phyloP scores from a whole-genome alignment of 2,797 vertebrate species.

The Schizopygopsis pylzovi region DNA sequence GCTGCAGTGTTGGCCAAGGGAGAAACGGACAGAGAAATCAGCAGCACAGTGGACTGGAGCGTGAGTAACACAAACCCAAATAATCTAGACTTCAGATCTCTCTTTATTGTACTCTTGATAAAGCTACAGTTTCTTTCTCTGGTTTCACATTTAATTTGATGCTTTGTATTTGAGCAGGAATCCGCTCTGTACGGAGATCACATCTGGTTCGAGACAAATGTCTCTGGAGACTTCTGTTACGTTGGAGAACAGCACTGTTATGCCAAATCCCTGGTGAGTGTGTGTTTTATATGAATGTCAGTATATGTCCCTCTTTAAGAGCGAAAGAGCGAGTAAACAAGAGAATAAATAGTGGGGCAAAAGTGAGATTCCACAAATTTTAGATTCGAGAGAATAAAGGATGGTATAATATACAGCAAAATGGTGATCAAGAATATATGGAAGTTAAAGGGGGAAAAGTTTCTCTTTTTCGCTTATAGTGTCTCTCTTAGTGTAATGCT shows the following conservation, averaged over 20 bases:
- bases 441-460: not conserved
- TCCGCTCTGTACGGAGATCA: conserved; percentile 90
- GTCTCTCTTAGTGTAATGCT: not conserved
- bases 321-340: not conserved
- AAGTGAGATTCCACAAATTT: not conserved
- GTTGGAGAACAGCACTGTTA: conserved; percentile 93
- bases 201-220: conserved; percentile 94
- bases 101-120: not conserved
- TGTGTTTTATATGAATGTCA: conserved; percentile 37
- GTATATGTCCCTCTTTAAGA: not conserved
- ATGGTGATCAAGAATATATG: not conserved
- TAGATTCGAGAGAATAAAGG: not conserved
- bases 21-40: conserved; percentile 83
- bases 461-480: not conserved
- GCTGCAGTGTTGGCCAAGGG: conserved; percentile 72
- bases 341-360: not conserved
- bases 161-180: conserved; percentile 77
- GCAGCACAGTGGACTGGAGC: conserved; percentile 90
- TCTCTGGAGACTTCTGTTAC: conserved; percentile 94
- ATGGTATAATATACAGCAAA: not conserved
- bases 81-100: conserved; percentile 15
- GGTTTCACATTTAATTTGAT: not conserved
- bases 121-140: not conserved
- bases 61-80: conserved; percentile 81
- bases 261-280: conserved; percentile 89